Evolutionary conservation across 1,140 invertebrate species (phyloP), one percentile per base, ranked within the genome.

Genomic region (Helicoverpa zea): DNA sequence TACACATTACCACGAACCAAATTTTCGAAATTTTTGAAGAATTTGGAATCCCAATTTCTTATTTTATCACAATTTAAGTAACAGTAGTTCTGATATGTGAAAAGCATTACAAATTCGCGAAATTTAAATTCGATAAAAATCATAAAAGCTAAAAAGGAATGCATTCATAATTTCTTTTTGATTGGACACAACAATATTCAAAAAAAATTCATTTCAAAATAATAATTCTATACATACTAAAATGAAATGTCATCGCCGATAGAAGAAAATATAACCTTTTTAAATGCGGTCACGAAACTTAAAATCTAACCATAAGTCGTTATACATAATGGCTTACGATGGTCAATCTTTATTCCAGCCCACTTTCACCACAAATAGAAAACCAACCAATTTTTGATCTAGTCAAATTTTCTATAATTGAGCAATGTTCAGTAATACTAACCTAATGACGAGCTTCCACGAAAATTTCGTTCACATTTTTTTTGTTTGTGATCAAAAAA

Each of bases 131-230:
- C 66, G 16, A 68, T 63, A 70, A 70, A 70, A 70, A 12, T 5
- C 29, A 56, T 14, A 73, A 58, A 75, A 61, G 12, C 30, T 47
- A 61, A 49, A 49, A 61, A 59, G 73, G 73, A 75, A 75, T 75
- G 73, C 73, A 75, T 61, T 75, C 73, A 75, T 75, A 75, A 61
- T 75, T 75, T 75, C 58, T 61, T 47, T 43, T 75, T 12, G 73
- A 75, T 75, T 59, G 56, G 43, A 75, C 58, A 75, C 4, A 75
- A 70, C 54, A 70, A 11, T 51, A 7, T 18, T 9, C 49, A 29
- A 70, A 29, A 13, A 14, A 5, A 1, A 54, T 52, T 70, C 29
- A 18, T 43, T 35, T n/a, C 3, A 51, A 70, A 70, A 70, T 70
- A 51, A 18, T 29, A 23, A 52, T 66, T 43, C 18, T 66, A 18